A percentile compares a stretch with the other conserved stretches of the same genome.
Conservation (phyloP, 2,113 vertebrate genomes). For the Corythaeola cristata region DNA sequence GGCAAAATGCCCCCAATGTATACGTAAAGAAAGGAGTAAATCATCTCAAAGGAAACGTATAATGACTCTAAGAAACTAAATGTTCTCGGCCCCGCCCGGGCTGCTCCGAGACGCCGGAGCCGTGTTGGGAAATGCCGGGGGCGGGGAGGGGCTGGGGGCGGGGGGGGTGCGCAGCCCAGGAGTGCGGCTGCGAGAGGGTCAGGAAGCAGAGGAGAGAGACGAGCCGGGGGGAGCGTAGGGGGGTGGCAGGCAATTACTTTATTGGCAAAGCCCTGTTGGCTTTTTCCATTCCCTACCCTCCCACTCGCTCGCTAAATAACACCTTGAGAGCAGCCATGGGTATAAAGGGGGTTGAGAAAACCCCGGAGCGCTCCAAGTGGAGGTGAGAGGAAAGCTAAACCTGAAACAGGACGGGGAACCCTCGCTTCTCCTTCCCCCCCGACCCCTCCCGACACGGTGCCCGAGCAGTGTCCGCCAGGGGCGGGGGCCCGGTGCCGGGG, state of each 20-base stretch:
- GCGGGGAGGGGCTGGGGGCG: no score
- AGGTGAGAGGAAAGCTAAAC: background rate
- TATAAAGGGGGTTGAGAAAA: background rate
- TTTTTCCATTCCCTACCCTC: background rate
- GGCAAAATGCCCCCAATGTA: slow-evolving; percentile 18
- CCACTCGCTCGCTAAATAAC: background rate
- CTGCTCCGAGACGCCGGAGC: background rate
- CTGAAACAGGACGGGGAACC: background rate
- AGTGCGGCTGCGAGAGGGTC: background rate
- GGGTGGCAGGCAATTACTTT: background rate
- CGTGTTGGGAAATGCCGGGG: background rate
- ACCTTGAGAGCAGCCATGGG: background rate
- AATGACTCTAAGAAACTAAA: slow-evolving; percentile 15
- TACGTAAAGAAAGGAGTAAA: slow-evolving; percentile 23
- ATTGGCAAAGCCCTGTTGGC: background rate
- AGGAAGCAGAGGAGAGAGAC: background rate
- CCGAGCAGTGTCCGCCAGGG: background rate
- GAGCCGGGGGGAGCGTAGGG: no score
- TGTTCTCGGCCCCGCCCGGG: background rate
- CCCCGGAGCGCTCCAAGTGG: background rate
- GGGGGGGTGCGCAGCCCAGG: no score
- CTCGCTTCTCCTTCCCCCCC: background rate
- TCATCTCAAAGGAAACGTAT: background rate
- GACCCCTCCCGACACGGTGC: background rate
- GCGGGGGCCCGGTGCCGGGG: background rate